A percentile compares a stretch with the other conserved stretches of the same genome.
Evolutionary conservation across 2,888 invertebrate species (phyloP).

Genomic region (Hololepta plana): DNA sequence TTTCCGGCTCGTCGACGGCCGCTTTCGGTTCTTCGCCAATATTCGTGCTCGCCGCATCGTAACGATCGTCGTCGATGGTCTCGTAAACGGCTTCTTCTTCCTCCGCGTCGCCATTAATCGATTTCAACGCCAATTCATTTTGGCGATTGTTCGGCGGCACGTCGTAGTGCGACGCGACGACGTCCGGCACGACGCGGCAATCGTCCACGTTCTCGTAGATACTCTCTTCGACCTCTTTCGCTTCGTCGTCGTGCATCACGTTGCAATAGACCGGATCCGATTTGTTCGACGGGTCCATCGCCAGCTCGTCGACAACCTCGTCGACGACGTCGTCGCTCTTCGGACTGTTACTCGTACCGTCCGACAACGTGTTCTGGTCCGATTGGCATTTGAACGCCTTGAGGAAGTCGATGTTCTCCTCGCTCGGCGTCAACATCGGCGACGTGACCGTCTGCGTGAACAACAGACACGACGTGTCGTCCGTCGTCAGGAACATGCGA

Average conservation of each 20-base stretch:
- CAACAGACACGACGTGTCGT: slow-evolving; percentile 23
- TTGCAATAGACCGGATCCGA: not conserved
- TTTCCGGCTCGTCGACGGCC: slow-evolving; percentile 5
- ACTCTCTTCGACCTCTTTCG: not conserved
- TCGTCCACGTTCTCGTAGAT: slow-evolving; percentile 7
- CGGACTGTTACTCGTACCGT: slow-evolving; percentile 8
- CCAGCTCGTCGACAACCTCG: slow-evolving; percentile 1
- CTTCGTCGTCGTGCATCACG: slow-evolving; percentile 3
- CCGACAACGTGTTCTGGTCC: slow-evolving; percentile 11
- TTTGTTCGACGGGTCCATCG: too few relatives aligned
- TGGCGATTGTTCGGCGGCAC: too few relatives aligned
- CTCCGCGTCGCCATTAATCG: too few relatives aligned
- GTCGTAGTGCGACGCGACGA: too few relatives aligned
- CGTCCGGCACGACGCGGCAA: too few relatives aligned
- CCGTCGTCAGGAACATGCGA: slow-evolving; percentile 24
- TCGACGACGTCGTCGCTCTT: slow-evolving; percentile 8
- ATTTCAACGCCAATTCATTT: too few relatives aligned
- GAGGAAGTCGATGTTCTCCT: slow-evolving; percentile 27
- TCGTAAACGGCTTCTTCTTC: slow-evolving; percentile 13
- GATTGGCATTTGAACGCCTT: slow-evolving; percentile 22
- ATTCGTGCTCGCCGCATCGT: slow-evolving; percentile 5
- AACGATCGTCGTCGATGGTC: slow-evolving; percentile 10
- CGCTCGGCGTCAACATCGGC: slow-evolving; percentile 27
- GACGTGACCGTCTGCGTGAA: slow-evolving; percentile 29
- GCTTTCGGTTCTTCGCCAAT: slow-evolving; percentile 3